Base-by-base conservation (phyloP, 2,113 vertebrate genomes). In the Gobio gobio region DNA sequence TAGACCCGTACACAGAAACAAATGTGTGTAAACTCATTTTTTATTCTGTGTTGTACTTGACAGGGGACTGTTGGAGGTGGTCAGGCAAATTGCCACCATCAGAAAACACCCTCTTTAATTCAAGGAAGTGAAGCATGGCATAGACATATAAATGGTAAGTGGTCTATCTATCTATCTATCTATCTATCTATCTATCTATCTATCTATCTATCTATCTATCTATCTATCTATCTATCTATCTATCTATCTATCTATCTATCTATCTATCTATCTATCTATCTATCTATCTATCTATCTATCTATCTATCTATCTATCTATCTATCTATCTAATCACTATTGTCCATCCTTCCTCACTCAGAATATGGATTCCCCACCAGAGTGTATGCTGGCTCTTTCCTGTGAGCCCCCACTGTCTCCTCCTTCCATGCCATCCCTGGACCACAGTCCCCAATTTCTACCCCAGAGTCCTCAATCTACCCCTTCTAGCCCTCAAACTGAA, bases 281-380 rank as follows among this genome's bases (percentile, higher is more conserved):
- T 49, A 1, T 49, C 47, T 49, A 1, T 49, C 49, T 51, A 16
- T 51, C 49, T 51, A 14, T 14, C 43, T 45, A 45, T 45, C 43
- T 45, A 45, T 45, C 43, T 45, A 45, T 56, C 51, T 56, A 16
- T 56, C 51, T 54, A 54, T 54, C 22, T 63, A 63, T 63, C 20
- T 63, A 63, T 10, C 22, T 63, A 13, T 10, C 7, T 26, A 24
- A 72, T 54, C 22, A 16, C 22, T 40, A 22, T 18, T 29, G 14
- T 58, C 2, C 24, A 16, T n/a, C 5, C 18, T 74, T 63, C 47
- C 82, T 78, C 54, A 40, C 13, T 59, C 84, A 95, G 94, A 95
- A 88, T 86, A 95, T 95, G 95, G 95, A 95, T 94, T 95, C 95
- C 77, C 93, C 94, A 9, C 93, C 94, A 36, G 95, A 95, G 85